Conservation (phyloP, 2,113 vertebrate genomes). For the Cebidichthys violaceus region DNA sequence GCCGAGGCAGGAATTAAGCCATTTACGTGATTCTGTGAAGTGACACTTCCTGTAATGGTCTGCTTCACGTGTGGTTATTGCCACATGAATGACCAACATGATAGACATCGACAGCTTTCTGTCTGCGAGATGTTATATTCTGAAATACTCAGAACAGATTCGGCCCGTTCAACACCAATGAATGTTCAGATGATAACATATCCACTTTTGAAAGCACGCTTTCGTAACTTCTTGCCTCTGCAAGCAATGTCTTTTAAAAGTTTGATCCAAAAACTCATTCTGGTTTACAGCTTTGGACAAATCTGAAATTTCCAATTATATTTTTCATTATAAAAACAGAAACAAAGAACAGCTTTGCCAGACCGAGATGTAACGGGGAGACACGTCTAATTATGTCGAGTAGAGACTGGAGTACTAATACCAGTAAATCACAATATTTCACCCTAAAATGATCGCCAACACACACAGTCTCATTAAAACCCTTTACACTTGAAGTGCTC, state of each 20-base stretch:
- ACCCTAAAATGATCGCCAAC: not conserved
- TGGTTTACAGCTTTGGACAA: not conserved
- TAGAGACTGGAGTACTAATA: not conserved
- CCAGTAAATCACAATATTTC: not conserved
- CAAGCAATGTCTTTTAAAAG: not conserved
- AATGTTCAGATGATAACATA: not conserved
- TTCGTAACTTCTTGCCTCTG: not conserved
- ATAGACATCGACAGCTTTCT: not conserved
- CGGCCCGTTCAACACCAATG: not conserved
- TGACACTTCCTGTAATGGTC: conserved; percentile 55
- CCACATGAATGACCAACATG: conserved; percentile 14
- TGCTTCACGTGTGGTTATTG: conserved; percentile 38
- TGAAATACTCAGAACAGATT: not conserved
- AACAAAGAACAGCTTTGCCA: not conserved
- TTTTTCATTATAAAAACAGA: not conserved
- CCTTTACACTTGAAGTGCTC: not conserved
- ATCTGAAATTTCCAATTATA: not conserved
- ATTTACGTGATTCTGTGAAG: conserved; percentile 58
- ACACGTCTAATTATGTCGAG: not conserved
- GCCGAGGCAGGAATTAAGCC: conserved; percentile 56
- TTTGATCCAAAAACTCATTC: not conserved
- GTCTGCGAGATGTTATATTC: not conserved
- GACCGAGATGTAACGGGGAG: not conserved
- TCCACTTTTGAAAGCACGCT: not conserved
- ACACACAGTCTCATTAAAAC: not conserved